A percentile compares a stretch with the other conserved stretches of the same genome.
phyloP scores from a whole-genome alignment of 2,113 vertebrate genomes.

The Calidris pygmaea region DNA sequence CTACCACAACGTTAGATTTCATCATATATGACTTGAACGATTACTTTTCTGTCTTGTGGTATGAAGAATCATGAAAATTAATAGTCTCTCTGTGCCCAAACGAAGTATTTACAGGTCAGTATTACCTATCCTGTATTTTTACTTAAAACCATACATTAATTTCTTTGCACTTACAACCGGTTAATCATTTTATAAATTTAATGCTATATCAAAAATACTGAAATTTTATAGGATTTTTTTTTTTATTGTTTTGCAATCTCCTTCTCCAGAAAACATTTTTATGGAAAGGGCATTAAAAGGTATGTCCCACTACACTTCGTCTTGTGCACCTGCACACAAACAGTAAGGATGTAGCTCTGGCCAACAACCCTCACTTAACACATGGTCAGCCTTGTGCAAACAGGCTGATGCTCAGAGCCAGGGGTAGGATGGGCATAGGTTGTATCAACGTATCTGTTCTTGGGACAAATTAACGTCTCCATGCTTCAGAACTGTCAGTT shows the following conservation, averaged over 20 bases:
- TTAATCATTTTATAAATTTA: constrained; percentile 41
- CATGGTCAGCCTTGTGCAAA: not conserved
- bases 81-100: constrained; percentile 54
- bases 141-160: constrained; percentile 68
- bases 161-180: not conserved
- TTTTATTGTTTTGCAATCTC: not conserved
- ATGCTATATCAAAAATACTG: not conserved
- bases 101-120: constrained; percentile 59
- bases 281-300: no score
- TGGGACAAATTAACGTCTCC: not conserved
- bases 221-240: constrained; percentile 28
- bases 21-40: constrained; percentile 68
- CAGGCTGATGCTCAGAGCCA: not conserved
- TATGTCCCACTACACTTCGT: not conserved
- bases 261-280: constrained; percentile 19
- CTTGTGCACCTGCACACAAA: not conserved
- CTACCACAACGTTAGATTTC: constrained; percentile 70
- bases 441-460: not conserved
- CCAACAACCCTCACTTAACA: not conserved
- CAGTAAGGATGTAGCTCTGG: not conserved
- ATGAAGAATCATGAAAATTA: constrained; percentile 69
- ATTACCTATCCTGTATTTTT: constrained; percentile 65
- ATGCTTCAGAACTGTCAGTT: not conserved
- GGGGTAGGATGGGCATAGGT: not conserved
- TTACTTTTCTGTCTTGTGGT: constrained; percentile 70